A percentile compares a stretch with the other conserved stretches of the same genome.
These are phyloP conservation scores for Eremobia ochroleuca DNA, from an alignment of 2,888 invertebrate genomes.

Conservation along the genomic window DNA sequence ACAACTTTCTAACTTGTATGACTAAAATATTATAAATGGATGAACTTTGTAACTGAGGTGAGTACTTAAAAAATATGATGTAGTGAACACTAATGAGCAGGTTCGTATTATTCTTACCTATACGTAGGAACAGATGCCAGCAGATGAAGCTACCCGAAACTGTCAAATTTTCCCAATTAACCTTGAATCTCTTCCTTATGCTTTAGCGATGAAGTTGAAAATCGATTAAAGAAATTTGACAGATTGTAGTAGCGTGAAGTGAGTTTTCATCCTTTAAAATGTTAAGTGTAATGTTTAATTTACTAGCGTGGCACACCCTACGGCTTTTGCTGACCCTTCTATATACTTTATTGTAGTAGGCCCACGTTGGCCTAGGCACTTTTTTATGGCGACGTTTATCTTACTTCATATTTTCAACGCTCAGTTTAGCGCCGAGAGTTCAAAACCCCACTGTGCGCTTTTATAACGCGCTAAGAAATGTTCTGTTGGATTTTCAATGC, in stretches of 20 bases:
- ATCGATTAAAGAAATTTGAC: too few species aligned
- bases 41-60: constrained; percentile 57
- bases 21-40: constrained; percentile 49
- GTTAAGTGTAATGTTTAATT: constrained; percentile 36
- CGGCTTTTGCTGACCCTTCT: constrained; percentile 1
- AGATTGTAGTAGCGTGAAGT: too few species aligned
- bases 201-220: too few species aligned
- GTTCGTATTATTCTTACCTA: constrained; percentile 40
- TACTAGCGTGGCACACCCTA: constrained; percentile 5
- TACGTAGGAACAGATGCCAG: neutral
- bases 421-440: neutral
- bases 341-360: too few species aligned
- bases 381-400: neutral
- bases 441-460: neutral
- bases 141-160: too few species aligned
- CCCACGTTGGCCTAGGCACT: neutral
- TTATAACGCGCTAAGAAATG: neutral
- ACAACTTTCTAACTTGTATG: constrained; percentile 51
- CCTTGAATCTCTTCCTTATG: too few species aligned
- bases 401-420: neutral
- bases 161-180: too few species aligned
- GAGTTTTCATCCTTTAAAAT: constrained; percentile 23
- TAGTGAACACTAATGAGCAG: constrained; percentile 48
- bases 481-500: neutral
- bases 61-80: constrained; percentile 59